Conservation (phyloP, 2,113 vertebrate species). For the Toxotes jaculatrix region DNA sequence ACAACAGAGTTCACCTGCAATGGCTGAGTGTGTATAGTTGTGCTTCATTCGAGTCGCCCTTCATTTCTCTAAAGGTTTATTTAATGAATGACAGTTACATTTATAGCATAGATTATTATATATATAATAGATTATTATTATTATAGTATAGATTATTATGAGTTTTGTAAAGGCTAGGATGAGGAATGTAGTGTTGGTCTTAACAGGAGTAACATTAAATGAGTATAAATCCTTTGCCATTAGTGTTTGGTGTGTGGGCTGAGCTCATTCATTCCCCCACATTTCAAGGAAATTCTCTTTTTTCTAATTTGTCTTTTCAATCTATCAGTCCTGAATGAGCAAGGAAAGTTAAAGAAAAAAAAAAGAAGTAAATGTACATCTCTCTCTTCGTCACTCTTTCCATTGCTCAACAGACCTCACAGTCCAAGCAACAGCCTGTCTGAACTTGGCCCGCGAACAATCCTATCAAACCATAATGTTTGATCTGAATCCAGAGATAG, state of each 20-base stretch:
- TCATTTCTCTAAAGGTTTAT: background rate
- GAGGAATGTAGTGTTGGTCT: background rate
- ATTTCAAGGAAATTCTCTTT: constrained; percentile 1
- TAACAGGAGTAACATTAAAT: background rate
- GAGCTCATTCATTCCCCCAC: background rate
- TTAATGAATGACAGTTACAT: background rate
- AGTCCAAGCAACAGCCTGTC: constrained; percentile 12
- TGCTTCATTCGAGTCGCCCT: background rate
- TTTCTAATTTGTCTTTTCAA: constrained; percentile 9
- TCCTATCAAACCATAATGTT: background rate
- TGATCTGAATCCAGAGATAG: background rate
- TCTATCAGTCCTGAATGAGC: background rate
- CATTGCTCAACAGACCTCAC: constrained; percentile 2
- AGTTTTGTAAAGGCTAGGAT: background rate
- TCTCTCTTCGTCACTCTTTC: background rate
- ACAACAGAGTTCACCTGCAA: background rate
- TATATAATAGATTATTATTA: background rate
- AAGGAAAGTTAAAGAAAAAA: background rate
- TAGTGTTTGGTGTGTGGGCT: constrained; percentile 1
- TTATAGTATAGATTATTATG: background rate
- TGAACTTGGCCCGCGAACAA: background rate
- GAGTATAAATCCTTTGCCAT: background rate
- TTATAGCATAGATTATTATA: background rate
- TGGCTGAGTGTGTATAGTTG: background rate
- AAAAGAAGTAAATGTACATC: background rate